Evolutionary conservation across 2,113 vertebrate species (phyloP).

Genomic region (Suricata suricatta): DNA sequence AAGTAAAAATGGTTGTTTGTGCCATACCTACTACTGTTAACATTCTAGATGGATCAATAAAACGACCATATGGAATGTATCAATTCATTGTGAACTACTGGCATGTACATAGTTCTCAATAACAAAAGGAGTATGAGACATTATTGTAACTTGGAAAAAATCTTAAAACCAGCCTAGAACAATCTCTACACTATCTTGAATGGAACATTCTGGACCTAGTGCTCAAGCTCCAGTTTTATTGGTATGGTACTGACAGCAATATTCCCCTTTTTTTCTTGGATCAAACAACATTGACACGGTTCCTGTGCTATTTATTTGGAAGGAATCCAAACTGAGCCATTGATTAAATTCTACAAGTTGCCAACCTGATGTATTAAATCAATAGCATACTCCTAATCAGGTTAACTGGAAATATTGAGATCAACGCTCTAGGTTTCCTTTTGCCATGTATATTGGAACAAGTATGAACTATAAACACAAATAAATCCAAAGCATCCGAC

Average conservation of each 20-base stretch:
- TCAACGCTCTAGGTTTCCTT: not conserved
- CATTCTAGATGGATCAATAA: not conserved
- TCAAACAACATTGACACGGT: not conserved
- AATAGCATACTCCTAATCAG: not conserved
- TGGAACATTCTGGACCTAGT: not conserved
- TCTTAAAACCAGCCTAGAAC: not conserved
- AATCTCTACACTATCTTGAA: not conserved
- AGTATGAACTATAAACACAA: not conserved
- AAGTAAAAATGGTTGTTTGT: not conserved
- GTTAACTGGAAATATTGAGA: not conserved
- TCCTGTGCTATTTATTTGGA: not conserved
- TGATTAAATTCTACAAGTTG: constrained; percentile 35
- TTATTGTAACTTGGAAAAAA: not conserved
- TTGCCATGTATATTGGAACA: not conserved
- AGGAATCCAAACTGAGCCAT: not conserved
- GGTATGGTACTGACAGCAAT: not conserved
- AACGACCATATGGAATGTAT: not conserved
- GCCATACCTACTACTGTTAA: not conserved
- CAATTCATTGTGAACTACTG: not conserved
- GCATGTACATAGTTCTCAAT: not conserved
- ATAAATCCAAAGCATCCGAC: not conserved
- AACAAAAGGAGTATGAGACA: not conserved
- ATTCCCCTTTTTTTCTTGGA: not conserved
- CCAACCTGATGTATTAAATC: not conserved
- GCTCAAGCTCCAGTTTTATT: not conserved